These are phyloP conservation scores for Phrynocephalus guinanensis DNA, from an alignment of 2,797 vertebrate genomes.

Conservation along the genomic window DNA sequence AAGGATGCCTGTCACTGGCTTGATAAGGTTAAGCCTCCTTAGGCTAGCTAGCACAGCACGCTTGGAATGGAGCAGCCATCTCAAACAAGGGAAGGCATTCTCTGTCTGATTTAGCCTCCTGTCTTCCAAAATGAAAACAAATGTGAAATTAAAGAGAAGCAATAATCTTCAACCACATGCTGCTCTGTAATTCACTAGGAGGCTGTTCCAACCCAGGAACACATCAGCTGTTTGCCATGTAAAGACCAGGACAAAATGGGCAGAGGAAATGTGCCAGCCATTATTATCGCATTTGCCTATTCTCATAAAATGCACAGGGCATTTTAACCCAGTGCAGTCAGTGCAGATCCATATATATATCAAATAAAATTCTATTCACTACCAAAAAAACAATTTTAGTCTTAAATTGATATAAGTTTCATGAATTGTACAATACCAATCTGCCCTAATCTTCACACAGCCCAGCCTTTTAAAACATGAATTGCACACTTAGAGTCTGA, in stretches of 20 bases:
- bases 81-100: background rate
- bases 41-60: slow-evolving; percentile 13
- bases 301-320: background rate
- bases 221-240: slow-evolving; percentile 13
- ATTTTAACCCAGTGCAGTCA: background rate
- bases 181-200: slow-evolving; percentile 27
- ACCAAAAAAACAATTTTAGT: background rate
- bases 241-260: background rate
- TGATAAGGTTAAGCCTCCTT: background rate
- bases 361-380: background rate
- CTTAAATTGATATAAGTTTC: background rate
- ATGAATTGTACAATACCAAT: background rate
- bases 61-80: slow-evolving; percentile 1
- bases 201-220: slow-evolving; percentile 3
- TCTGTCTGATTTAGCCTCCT: slow-evolving; percentile 26
- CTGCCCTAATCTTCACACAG: background rate
- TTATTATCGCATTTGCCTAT: background rate
- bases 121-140: slow-evolving; percentile 33
- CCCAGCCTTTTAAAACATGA: background rate
- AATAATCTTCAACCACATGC: slow-evolving; percentile 38
- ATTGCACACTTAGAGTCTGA: slow-evolving; percentile 1
- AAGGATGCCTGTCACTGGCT: slow-evolving; percentile 4
- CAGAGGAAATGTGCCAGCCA: background rate
- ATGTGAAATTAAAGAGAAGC: slow-evolving; percentile 42
- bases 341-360: background rate